Base-by-base conservation (phyloP, 1,140 invertebrate genomes). In the Chrysoperla carnea region DNA sequence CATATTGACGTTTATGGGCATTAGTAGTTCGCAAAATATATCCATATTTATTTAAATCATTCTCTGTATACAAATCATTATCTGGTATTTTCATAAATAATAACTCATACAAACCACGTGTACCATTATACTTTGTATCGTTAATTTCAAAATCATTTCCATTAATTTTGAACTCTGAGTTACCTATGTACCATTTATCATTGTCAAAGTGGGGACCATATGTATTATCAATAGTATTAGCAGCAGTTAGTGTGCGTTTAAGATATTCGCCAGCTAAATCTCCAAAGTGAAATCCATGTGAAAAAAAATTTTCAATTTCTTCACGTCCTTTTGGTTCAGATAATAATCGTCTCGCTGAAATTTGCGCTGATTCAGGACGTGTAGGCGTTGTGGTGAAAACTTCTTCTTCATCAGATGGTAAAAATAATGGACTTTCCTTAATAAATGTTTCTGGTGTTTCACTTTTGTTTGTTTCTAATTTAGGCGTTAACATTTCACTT, bases 71-170 rank as follows among this genome's bases (percentile, higher is more conserved):
- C 17, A 23, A 23, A 23, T 23, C 5, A 23, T 23, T 5, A 23
- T 23, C 17, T 23, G 17, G 17, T 5, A 23, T 23, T 23, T 23
- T 23, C 17, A 23, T 23, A 23, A 23, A 23, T 23, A 23, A 23
- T 23, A 23, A 23, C 17, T 23, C 17, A 23, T 23, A 23, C 17
- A 23, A 23, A 23, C 17, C 17, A 23, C 17, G 17, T 23, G 17
- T 23, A 23, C 17, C 17, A 23, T 23, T 23, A 23, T 23, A 23
- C 17, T 23, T 23, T 23, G 17, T 23, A 23, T 23, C 60, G 52
- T 40, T 39, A 35, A 40, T 36, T 14, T 27, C 36, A 36, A 27
- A 12, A 23, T 43, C 29, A 28, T 43, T 31, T 15, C 8, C 13
- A 38, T 39, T 39, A 31, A 14, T 11, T 35, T 14, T n/a, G 14